Conservation (phyloP, 1,140 invertebrate species). For the Heliconius melpomene region DNA sequence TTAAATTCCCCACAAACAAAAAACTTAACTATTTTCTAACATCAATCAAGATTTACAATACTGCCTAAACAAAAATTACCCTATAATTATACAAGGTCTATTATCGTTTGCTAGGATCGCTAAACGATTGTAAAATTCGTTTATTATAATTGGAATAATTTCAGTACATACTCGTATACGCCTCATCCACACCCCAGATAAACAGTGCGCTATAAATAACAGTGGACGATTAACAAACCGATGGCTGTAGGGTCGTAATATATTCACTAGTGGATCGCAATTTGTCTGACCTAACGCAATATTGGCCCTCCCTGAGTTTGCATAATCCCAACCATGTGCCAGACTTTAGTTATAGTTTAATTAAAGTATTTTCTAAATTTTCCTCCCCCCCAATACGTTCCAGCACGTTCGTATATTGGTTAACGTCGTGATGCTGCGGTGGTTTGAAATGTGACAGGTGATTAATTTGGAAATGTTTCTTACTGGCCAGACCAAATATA, state of each 20-base stretch:
- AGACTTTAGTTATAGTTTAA: conserved; percentile 32
- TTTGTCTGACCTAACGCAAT: conserved; percentile 78
- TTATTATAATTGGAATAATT: conserved; percentile 16
- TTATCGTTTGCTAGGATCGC: not conserved
- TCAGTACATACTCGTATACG: conserved; percentile 14
- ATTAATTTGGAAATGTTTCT: not conserved
- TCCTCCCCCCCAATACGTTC: not conserved
- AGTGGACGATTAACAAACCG: conserved; percentile 75
- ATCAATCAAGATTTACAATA: no score
- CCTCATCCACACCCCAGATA: conserved; percentile 51
- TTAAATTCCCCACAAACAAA: no score
- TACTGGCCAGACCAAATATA: no score
- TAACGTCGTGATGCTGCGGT: not conserved
- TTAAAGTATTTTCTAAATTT: conserved; percentile 11
- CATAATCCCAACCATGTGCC: conserved; percentile 40
- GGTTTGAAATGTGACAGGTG: not conserved
- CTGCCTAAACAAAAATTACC: not conserved
- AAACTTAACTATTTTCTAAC: no score
- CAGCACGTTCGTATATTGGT: not conserved
- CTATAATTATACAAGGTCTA: not conserved
- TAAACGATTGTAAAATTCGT: not conserved
- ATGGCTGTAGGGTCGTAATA: conserved; percentile 72
- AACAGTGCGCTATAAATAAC: conserved; percentile 77
- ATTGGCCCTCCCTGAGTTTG: conserved; percentile 56
- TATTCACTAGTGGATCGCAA: conserved; percentile 77